Evolutionary conservation across 1,140 invertebrate genomes (phyloP).

Genomic region (Campoletis sonorensis): DNA sequence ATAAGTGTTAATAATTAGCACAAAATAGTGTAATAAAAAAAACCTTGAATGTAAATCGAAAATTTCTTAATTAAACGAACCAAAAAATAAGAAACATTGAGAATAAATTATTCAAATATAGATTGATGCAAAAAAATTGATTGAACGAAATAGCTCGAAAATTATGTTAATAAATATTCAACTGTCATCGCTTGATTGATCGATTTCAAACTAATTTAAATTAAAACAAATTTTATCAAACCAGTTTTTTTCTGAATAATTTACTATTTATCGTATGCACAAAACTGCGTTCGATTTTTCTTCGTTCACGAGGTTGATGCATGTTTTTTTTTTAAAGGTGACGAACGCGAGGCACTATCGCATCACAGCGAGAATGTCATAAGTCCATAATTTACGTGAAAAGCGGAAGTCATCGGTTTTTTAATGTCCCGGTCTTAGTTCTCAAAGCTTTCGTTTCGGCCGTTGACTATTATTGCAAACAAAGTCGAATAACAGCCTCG

Average conservation of each 20-base stretch:
- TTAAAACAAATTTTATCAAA: too few species aligned
- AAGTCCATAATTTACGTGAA: constrained; percentile 56
- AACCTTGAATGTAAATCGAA: too few species aligned
- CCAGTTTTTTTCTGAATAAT: background rate
- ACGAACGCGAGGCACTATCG: background rate
- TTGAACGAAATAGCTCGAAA: too few species aligned
- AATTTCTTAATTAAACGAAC: too few species aligned
- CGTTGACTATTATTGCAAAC: constrained; percentile 49
- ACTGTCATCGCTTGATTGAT: too few species aligned
- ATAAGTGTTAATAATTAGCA: too few species aligned
- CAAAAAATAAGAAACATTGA: too few species aligned
- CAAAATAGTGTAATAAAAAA: too few species aligned
- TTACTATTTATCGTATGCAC: background rate
- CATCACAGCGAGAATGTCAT: background rate
- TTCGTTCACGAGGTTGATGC: background rate
- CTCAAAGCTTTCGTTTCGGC: constrained; percentile 44
- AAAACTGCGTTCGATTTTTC: background rate
- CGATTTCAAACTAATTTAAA: too few species aligned
- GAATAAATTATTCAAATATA: too few species aligned
- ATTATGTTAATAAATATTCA: too few species aligned
- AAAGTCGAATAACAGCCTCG: constrained; percentile 18
- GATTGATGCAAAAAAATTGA: too few species aligned
- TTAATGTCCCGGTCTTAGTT: background rate
- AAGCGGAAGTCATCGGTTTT: constrained; percentile 55
- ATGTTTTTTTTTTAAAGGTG: constrained; percentile 11